Percentiles rank a stretch among this genome's conserved stretches.
These are phyloP conservation scores for Caenorhabditis remanei DNA, from an alignment of 1,140 invertebrate genomes.

Conservation along the genomic window DNA sequence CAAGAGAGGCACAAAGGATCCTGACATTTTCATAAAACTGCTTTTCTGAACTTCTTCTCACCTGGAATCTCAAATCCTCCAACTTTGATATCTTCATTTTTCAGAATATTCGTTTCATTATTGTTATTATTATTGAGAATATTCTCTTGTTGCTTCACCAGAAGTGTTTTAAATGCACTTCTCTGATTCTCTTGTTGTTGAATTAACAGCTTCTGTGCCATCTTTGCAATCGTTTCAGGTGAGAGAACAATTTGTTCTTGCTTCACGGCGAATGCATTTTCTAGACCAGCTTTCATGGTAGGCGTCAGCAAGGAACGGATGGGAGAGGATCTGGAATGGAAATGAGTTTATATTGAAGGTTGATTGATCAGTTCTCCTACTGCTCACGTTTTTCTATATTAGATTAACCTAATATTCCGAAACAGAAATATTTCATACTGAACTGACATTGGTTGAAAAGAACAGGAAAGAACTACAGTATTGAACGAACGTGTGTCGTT, in stretches of 20 bases:
- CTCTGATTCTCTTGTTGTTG: slow-evolving; percentile 57
- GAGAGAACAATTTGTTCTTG: slow-evolving; percentile 31
- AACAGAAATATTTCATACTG: too few species aligned
- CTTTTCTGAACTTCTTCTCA: neutral
- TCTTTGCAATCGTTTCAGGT: slow-evolving; percentile 58
- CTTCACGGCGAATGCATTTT: neutral
- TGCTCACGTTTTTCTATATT: too few species aligned
- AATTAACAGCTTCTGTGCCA: slow-evolving; percentile 54
- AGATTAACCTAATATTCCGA: too few species aligned
- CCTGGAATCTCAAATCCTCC: slow-evolving; percentile 42
- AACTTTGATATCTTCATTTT: slow-evolving; percentile 8
- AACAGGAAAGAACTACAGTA: too few species aligned
- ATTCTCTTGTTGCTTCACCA: slow-evolving; percentile 50
- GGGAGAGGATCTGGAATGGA: slow-evolving; percentile 12
- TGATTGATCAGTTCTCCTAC: too few species aligned
- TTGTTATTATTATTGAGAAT: slow-evolving; percentile 33
- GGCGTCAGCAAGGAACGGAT: slow-evolving; percentile 46
- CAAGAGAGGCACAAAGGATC: neutral
- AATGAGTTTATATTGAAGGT: neutral
- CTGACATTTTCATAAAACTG: too few species aligned
- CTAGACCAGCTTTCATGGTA: neutral
- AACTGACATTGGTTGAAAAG: too few species aligned
- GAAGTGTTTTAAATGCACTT: neutral
- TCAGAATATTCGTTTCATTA: slow-evolving; percentile 32
- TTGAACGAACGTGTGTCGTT: too few species aligned